These are phyloP conservation scores for Sebastes cheni DNA, from an alignment of 2,797 vertebrate species.

Conservation along the genomic window DNA sequence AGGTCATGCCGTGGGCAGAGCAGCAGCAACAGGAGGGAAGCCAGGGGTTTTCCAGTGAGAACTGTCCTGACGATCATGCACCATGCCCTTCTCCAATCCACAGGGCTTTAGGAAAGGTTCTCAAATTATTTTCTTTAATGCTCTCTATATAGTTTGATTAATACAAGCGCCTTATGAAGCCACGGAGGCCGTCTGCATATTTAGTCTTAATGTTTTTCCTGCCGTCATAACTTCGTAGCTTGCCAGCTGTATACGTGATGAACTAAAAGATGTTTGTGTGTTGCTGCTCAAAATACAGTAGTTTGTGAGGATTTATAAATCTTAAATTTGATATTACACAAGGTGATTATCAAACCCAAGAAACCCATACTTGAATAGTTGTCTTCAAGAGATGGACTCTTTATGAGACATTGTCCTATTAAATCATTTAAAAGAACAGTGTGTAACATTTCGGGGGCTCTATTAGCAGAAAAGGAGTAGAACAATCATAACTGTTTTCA, in stretches of 20 bases:
- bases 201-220: background rate
- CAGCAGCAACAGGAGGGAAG: slow-evolving; percentile 32
- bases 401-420: background rate
- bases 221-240: background rate
- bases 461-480: too few relatives aligned
- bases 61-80: slow-evolving; percentile 9
- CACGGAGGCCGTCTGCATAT: background rate
- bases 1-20: slow-evolving; percentile 14
- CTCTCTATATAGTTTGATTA: background rate
- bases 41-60: slow-evolving; percentile 19
- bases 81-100: slow-evolving; percentile 74
- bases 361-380: background rate
- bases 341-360: background rate
- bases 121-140: background rate
- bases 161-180: background rate
- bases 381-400: background rate
- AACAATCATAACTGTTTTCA: too few relatives aligned
- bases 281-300: background rate
- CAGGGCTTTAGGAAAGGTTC: slow-evolving; percentile 77
- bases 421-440: background rate
- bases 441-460: too few relatives aligned
- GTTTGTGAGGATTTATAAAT: background rate
- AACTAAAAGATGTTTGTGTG: background rate
- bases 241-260: background rate
- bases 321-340: background rate